Evolutionary conservation across 1,140 invertebrate genomes (phyloP).

Genomic region (Drosophila triauraria): DNA sequence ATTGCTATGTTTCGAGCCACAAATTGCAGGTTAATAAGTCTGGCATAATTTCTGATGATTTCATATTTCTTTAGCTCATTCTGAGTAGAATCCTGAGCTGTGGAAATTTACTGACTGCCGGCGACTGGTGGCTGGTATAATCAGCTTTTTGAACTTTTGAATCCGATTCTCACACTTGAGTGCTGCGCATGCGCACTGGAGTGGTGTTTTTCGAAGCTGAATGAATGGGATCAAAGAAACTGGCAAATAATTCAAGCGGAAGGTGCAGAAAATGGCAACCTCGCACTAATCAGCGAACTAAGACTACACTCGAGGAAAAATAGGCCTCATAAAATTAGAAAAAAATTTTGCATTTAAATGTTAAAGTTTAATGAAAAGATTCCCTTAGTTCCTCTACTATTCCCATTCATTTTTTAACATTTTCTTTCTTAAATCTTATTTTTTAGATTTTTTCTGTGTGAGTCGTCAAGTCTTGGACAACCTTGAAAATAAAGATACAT

Average conservation of each 20-base stretch:
- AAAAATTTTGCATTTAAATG: not conserved
- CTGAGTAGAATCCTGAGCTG: slow-evolving; percentile 3
- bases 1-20: slow-evolving; percentile 10
- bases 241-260: slow-evolving; percentile 45
- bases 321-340: not conserved
- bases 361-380: not conserved
- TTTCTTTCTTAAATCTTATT: no score
- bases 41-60: slow-evolving; percentile 14
- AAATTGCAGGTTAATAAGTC: not conserved
- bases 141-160: slow-evolving; percentile 34
- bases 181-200: slow-evolving; percentile 52
- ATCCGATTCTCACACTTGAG: slow-evolving; percentile 56
- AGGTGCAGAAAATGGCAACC: slow-evolving; percentile 56
- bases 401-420: not conserved
- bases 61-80: not conserved
- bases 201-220: slow-evolving; percentile 6
- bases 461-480: no score
- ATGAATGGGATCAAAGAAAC: slow-evolving; percentile 36
- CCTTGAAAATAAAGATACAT: slow-evolving; percentile 10
- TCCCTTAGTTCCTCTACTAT: no score
- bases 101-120: slow-evolving; percentile 17
- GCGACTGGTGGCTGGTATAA: not conserved
- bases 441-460: no score
- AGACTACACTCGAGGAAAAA: slow-evolving; percentile 15
- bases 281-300: slow-evolving; percentile 46